Evolutionary conservation across 1,140 invertebrate genomes (phyloP), one percentile per base, ranked within the genome.

Genomic region (Papilio machaon): DNA sequence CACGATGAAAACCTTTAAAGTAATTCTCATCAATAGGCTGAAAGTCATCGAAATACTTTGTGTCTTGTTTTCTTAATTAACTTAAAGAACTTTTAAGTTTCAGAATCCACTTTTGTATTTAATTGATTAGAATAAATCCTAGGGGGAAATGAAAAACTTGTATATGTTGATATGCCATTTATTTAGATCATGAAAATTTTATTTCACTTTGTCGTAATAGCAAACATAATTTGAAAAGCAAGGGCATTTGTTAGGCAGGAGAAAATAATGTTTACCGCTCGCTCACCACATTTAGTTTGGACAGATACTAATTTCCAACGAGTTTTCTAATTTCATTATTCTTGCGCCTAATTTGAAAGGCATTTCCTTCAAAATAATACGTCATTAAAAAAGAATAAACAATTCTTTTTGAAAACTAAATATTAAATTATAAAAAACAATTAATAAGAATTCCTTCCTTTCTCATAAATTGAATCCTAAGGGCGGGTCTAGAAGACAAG

Each of bases 211-310:
- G 19, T 76, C 76, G 86, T 90, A 91, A 91, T 89, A 89, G 89
- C 89, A 91, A 91, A 93, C 90, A 92, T 91, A 91, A 92, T 92
- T 92, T 91, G 90, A 91, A 87, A 89, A 91, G 88, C 88, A 91
- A 89, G 90, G 84, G 73, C 19, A 75, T 75, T 75, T 75, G 19
- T 49, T 47, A 75, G n/a, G 46, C 17, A 75, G 47, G 46, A 47
- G 46, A 74, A 76, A 52, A 91, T 91, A 90, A 92, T 92, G 90
- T 89, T 86, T 93, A 87, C 83, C 84, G 86, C 90, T 93, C 90
- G 84, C 80, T 86, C 86, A 88, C 85, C 81, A 88, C 88, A 88
- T 91, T 92, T 87, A 88, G 83, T 83, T 91, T 85, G 82, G 91
- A 92, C 87, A 86, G 86, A 83, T 89, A 93, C 89, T 91, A 93